These are phyloP conservation scores for Caenorhabditis inopinata DNA, from an alignment of 1,140 invertebrate species.

Conservation along the genomic window DNA sequence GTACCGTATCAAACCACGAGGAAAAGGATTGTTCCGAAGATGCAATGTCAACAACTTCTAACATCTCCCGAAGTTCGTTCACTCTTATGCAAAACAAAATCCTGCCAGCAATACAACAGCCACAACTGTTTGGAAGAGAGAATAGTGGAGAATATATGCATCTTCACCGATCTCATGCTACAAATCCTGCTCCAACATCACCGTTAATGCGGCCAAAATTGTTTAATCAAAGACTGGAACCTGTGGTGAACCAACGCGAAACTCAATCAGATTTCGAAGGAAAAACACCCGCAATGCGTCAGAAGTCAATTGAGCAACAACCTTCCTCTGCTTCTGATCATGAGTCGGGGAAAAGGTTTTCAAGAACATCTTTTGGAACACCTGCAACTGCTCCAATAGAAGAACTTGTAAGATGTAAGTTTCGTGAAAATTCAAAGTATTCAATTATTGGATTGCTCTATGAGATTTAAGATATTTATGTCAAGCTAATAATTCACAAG, in stretches of 20 bases:
- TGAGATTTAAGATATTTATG: no score
- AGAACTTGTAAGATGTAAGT: neutral
- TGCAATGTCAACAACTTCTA: neutral
- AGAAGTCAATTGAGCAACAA: neutral
- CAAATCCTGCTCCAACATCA: neutral
- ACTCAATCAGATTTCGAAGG: conserved; percentile 17
- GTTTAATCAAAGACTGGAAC: neutral
- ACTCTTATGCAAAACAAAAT: conserved; percentile 1
- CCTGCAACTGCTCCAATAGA: neutral
- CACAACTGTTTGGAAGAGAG: neutral
- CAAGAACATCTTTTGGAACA: conserved; percentile 12
- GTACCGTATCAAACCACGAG: neutral
- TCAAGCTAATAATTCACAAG: no score
- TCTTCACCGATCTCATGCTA: neutral
- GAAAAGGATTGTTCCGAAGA: conserved; percentile 6
- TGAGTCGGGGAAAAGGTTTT: neutral
- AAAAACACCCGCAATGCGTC: neutral
- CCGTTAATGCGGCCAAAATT: neutral
- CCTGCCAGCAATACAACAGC: neutral
- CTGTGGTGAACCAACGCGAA: neutral
- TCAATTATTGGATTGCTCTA: no score
- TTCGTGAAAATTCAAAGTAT: no score
- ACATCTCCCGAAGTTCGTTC: conserved; percentile 1
- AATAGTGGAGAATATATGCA: conserved; percentile 20
- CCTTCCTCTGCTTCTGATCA: neutral